Evolutionary conservation across 2,113 vertebrate species (phyloP), one percentile per base, ranked within the genome.

Genomic region (Siphamia tubifer): DNA sequence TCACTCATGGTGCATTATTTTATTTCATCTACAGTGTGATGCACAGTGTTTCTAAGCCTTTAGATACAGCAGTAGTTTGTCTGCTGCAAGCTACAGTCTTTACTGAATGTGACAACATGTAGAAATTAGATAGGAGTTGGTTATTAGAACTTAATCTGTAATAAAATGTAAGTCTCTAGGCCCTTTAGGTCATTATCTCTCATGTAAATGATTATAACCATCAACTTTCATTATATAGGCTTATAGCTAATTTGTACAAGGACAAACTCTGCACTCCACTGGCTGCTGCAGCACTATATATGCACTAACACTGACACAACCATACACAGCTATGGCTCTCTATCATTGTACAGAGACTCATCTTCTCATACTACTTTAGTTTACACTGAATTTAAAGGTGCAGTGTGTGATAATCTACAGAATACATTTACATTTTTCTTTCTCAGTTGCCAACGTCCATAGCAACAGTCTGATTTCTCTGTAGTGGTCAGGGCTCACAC

Each of bases 221-320:
- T 61, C 67, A n/a, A 6, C 23, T 23, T n/a, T 53, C 16, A 61
- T 70, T 61, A 68, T 12, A 38, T 12, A 24, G n/a, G n/a, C n/a
- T n/a, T n/a, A n/a, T 44, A 30, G 15, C 43, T 40, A 32, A 56
- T 35, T 4, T 2, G 1, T 4, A 2, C 55, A 16, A 17, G 32
- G n/a, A 15, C 10, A 31, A 25, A 32, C 35, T 16, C 3, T 2
- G 5, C 6, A 17, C 56, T 34, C n/a, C n/a, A 11, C 8, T 3
- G 23, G 23, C 56, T 20, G 31, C 43, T 48, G 38, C 15, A 30
- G 8, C 7, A 19, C 54, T 43, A 19, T 25, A 19, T 25, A 1
- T 12, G 44, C 16, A 10, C 2, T 1, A 5, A 35, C 48, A n/a
- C 61, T 16, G 36, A 24, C 21, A 23, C 17, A 32, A n/a, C 25